phyloP scores from a whole-genome alignment of 2,888 invertebrate species.

The Leptinotarsa haldemani region DNA sequence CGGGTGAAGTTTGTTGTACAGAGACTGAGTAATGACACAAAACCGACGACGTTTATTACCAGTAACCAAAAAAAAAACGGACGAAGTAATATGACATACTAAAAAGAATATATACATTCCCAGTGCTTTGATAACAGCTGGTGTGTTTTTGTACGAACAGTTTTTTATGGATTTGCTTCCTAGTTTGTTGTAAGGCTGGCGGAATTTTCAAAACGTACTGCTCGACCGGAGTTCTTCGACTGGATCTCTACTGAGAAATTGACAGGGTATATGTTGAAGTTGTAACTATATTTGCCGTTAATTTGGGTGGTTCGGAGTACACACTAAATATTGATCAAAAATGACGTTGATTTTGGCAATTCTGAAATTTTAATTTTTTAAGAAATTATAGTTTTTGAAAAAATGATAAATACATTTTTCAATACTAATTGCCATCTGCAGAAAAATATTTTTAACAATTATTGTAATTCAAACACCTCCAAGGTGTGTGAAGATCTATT shows the following conservation, averaged over 20 bases:
- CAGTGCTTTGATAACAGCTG: slow-evolving; percentile 51
- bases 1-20: slow-evolving; percentile 30
- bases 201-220: slow-evolving; percentile 1
- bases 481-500: too few relatives aligned
- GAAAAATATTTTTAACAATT: too few relatives aligned
- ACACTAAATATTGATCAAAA: too few relatives aligned
- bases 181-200: slow-evolving; percentile 31
- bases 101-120: slow-evolving; percentile 53
- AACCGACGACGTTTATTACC: slow-evolving; percentile 37
- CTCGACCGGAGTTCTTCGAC: background rate
- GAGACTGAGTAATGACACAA: slow-evolving; percentile 53
- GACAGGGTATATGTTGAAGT: slow-evolving; percentile 10
- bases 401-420: too few relatives aligned
- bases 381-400: too few relatives aligned
- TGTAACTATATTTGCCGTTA: too few relatives aligned
- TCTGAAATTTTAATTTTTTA: too few relatives aligned
- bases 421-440: too few relatives aligned
- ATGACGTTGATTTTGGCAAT: too few relatives aligned
- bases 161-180: slow-evolving; percentile 21
- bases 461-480: too few relatives aligned
- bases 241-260: background rate
- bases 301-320: too few relatives aligned
- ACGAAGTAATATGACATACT: slow-evolving; percentile 23
- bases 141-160: slow-evolving; percentile 32
- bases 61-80: slow-evolving; percentile 47